Percentiles rank a stretch among this genome's conserved stretches.
Evolutionary conservation across 2,797 vertebrate genomes (phyloP).

Genomic region (Echeneis naucrates): DNA sequence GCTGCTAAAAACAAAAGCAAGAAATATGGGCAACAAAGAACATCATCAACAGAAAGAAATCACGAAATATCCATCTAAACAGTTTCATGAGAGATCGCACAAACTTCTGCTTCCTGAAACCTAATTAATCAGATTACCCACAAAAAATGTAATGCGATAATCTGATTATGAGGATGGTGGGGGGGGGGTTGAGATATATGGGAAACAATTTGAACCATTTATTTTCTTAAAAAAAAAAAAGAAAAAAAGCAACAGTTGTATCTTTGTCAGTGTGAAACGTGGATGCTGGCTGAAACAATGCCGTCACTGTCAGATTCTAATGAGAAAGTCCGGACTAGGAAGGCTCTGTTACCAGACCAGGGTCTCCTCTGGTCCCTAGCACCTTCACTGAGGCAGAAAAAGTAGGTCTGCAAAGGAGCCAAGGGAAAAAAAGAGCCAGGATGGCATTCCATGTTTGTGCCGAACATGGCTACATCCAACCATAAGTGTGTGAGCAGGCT

Average conservation of each 20-base stretch:
- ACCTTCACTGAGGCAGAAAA: conserved; percentile 67
- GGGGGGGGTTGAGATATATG: conserved; percentile 26
- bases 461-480: conserved; percentile 64
- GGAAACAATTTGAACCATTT: conserved; percentile 41
- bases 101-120: no score
- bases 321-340: conserved; percentile 54
- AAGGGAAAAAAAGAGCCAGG: conserved; percentile 48
- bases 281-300: conserved; percentile 62
- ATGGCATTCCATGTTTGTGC: conserved; percentile 60
- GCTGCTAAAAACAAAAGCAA: conserved; percentile 23
- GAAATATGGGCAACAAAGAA: conserved; percentile 16
- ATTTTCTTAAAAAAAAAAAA: conserved; percentile 10
- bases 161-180: conserved; percentile 37
- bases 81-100: no score
- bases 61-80: no score
- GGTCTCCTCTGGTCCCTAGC: conserved; percentile 60
- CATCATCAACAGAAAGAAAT: not conserved
- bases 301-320: conserved; percentile 64
- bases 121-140: conserved; percentile 56
- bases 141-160: conserved; percentile 61
- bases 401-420: conserved; percentile 67
- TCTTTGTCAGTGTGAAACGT: conserved; percentile 55
- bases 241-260: conserved; percentile 53
- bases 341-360: conserved; percentile 63
- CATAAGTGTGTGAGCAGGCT: conserved; percentile 43